These are phyloP conservation scores for Tillus elongatus DNA, from an alignment of 2,888 invertebrate genomes.

Conservation along the genomic window DNA sequence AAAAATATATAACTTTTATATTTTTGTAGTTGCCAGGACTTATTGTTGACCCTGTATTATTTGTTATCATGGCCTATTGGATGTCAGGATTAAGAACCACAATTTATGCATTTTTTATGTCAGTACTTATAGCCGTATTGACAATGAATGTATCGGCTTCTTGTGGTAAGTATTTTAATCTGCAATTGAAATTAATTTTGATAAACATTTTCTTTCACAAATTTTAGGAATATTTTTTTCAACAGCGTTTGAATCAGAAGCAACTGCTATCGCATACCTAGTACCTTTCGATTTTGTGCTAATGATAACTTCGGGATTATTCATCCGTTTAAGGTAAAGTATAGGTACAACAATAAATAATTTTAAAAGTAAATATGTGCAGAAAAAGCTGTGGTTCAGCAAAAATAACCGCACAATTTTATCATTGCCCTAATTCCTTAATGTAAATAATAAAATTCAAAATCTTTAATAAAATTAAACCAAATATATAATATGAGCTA, in stretches of 20 bases:
- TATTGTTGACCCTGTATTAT: conserved; percentile 72
- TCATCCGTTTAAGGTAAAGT: conserved; percentile 71
- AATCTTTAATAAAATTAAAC: too few relatives aligned
- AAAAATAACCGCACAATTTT: too few relatives aligned
- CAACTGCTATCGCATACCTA: conserved; percentile 71
- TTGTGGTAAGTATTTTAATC: conserved; percentile 53
- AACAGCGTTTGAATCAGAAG: conserved; percentile 70
- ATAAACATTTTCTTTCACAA: conserved; percentile 7
- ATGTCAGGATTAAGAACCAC: conserved; percentile 68
- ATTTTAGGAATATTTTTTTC: conserved; percentile 73
- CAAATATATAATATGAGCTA: too few relatives aligned
- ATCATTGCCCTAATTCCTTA: too few relatives aligned
- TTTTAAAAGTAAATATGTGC: too few relatives aligned
- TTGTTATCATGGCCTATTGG: conserved; percentile 78
- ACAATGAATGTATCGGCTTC: conserved; percentile 82
- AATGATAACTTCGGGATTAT: conserved; percentile 81
- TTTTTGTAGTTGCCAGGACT: conserved; percentile 68
- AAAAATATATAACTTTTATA: too few relatives aligned
- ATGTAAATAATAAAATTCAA: too few relatives aligned
- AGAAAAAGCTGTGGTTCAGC: too few relatives aligned
- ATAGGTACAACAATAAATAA: too few relatives aligned
- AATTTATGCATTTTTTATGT: conserved; percentile 59
- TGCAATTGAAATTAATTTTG: conserved; percentile 4
- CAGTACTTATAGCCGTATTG: conserved; percentile 59
- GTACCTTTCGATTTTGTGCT: conserved; percentile 79